phyloP scores from a whole-genome alignment of 2,888 invertebrate species.

The Gibbula magus region DNA sequence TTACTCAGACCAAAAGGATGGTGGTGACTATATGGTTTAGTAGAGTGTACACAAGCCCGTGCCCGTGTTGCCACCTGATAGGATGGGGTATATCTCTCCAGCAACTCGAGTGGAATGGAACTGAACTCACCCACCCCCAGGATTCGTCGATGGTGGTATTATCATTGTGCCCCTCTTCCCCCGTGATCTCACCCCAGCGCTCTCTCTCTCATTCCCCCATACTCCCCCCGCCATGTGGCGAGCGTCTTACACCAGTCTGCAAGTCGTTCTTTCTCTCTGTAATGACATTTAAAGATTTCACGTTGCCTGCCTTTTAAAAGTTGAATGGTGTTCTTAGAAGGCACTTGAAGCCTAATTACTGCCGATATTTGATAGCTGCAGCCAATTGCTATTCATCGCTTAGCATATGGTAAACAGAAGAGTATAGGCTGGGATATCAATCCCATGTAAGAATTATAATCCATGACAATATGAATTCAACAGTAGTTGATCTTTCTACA shows the following conservation, averaged over 20 bases:
- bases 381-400: neutral
- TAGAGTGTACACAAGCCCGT: too few relatives aligned
- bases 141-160: constrained; percentile 21
- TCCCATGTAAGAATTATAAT: too few relatives aligned
- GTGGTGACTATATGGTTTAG: too few relatives aligned
- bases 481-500: too few relatives aligned
- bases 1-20: too few relatives aligned
- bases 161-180: neutral
- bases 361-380: constrained; percentile 16
- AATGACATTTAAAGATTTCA: constrained; percentile 27
- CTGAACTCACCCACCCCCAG: neutral
- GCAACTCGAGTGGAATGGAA: neutral
- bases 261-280: neutral
- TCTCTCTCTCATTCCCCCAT: neutral
- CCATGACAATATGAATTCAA: too few relatives aligned
- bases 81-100: too few relatives aligned
- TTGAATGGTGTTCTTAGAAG: constrained; percentile 6
- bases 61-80: too few relatives aligned
- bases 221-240: constrained; percentile 1
- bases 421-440: neutral
- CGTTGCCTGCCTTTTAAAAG: constrained; percentile 22
- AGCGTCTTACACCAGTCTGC: constrained; percentile 4
- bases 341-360: constrained; percentile 23
- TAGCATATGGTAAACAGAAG: constrained; percentile 1
- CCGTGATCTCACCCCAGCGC: neutral